A percentile compares a stretch with the other conserved stretches of the same genome.
Evolutionary conservation across 92 coral and sea anemone genomes (phyloP).

Genomic region (Bergia puertoricense): DNA sequence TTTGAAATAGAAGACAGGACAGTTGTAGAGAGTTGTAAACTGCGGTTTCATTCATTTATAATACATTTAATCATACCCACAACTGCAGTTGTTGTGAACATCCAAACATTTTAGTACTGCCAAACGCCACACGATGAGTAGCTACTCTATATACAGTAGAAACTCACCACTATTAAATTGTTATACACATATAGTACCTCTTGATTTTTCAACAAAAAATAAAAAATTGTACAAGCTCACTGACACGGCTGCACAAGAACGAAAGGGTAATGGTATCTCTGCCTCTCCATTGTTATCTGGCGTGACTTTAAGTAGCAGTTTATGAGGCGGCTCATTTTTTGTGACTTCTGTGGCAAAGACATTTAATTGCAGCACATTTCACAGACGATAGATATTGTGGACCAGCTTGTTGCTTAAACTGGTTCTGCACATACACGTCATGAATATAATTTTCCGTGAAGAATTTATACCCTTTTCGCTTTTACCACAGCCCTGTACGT

Average conservation of each 20-base stretch:
- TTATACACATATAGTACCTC: no score
- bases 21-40: no score
- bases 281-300: neutral
- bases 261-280: neutral
- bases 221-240: neutral
- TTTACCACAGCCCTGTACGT: conserved; percentile 29
- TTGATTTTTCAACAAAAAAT: no score
- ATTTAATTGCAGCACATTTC: neutral
- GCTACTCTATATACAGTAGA: no score
- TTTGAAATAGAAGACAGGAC: no score
- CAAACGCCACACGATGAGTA: no score
- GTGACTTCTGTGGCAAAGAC: conserved; percentile 5
- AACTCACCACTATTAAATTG: no score
- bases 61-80: no score
- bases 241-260: conserved; percentile 17
- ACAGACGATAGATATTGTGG: neutral
- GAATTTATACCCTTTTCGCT: conserved; percentile 38
- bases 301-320: conserved; percentile 3
- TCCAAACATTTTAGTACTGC: no score
- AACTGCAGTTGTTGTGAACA: no score
- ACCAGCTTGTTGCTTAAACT: neutral
- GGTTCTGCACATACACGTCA: neutral
- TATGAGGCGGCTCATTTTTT: neutral
- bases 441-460: conserved; percentile 27
- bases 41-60: no score